Evolutionary conservation across 2,797 vertebrate species (phyloP), one percentile per base, ranked within the genome.

Genomic region (Steatocranus sp.): DNA sequence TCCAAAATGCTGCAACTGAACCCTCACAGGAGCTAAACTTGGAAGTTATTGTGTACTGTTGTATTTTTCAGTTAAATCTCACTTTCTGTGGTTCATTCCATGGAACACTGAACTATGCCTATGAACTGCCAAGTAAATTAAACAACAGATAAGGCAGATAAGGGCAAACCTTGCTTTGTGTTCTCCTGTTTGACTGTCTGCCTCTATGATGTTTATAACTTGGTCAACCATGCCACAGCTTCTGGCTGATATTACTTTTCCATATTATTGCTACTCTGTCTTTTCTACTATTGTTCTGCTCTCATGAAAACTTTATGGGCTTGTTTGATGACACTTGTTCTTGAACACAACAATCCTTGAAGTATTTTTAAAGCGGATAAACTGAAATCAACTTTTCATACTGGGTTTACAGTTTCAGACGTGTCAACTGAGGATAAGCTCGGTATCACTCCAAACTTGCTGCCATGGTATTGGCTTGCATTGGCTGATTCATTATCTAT

Each of bases 311-410:
- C 38, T 83, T 86, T 54, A 86, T 61, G 53, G 77, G 61, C 79
- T 85, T 75, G 53, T 83, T 79, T 46, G 74, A 25, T 51, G 79
- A 38, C 86, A 81, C 78, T 77, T 82, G 56, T 87, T 66, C 27
- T 53, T 30, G 17, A 43, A 54, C 73, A 86, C 54, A 75, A 56
- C 12, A 48, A 34, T 36, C 46, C 17, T 78, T 17, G 5, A 53
- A 80, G 30, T 46, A 58, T 58, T 80, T 91, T 84, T 51, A 80
- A 77, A 87, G 75, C 25, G 51, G 18, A 82, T 56, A 56, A 56
- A 82, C 17, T 79, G 43, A 54, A 82, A 83, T 49, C 34, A 36
- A 75, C 27, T 20, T 51, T 63, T 82, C 53, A 34, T 23, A 53
- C 41, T 75, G 76, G 54, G 9, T 56, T 63, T 51, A 11, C 70